Conservation (phyloP, 2,888 invertebrate species). For the Heterodera filipjevi region DNA sequence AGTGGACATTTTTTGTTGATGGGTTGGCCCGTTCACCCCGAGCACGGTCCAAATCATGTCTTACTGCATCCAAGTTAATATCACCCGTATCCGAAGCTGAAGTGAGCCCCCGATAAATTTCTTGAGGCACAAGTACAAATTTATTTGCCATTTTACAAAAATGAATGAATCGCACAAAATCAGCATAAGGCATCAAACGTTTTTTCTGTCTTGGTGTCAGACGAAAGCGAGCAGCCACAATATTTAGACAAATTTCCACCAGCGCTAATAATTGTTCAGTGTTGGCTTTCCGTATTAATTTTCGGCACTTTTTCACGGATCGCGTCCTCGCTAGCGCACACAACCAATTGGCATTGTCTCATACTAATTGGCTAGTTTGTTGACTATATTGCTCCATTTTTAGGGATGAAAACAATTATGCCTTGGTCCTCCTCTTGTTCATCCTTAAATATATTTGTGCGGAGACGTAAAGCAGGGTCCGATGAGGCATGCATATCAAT, state of each 20-base stretch:
- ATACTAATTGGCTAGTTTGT: not conserved
- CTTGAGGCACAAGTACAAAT: slow-evolving; percentile 35
- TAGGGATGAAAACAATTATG: slow-evolving; percentile 6
- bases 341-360: not conserved
- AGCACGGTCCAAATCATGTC: not conserved
- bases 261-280: slow-evolving; percentile 24
- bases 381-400: slow-evolving; percentile 5
- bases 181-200: slow-evolving; percentile 15
- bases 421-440: slow-evolving; percentile 19
- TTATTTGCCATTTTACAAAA: slow-evolving; percentile 22
- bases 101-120: slow-evolving; percentile 25
- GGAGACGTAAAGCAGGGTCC: slow-evolving; percentile 7
- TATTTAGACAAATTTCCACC: slow-evolving; percentile 24
- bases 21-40: not conserved
- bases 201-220: slow-evolving; percentile 4
- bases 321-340: not conserved
- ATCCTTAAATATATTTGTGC: slow-evolving; percentile 36
- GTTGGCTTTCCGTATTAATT: not conserved
- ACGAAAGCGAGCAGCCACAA: slow-evolving; percentile 8
- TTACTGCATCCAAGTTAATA: slow-evolving; percentile 11
- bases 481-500: slow-evolving; percentile 35
- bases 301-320: not conserved
- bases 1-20: slow-evolving; percentile 9
- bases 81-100: not conserved
- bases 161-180: not conserved